Base-by-base conservation (phyloP, 2,113 vertebrate genomes). In the Donacobius atricapilla region DNA sequence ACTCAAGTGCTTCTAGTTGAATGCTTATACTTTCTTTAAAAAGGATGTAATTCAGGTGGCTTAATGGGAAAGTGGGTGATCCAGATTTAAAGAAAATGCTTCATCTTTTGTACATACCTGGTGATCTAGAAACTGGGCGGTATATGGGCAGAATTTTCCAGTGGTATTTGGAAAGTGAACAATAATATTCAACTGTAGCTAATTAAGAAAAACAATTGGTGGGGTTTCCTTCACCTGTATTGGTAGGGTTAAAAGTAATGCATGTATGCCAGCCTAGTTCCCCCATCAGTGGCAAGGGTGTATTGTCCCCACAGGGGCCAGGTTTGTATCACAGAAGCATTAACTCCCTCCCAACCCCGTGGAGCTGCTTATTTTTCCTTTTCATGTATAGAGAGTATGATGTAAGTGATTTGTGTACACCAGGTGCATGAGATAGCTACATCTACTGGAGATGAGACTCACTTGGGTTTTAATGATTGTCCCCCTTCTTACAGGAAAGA, bases 11-110 rank as follows among this genome's bases (percentile, higher is more conserved):
- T 54, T 84, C 69, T 73, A 50, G 50, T 16, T 93, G 47, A 87
- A 82, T 80, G 53, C 35, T 83, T 88, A 44, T 5, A 57, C 27
- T 80, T 93, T 83, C 73, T 88, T 89, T 89, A 64, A 86, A 83
- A 89, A 70, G 7, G 21, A 37, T 37, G 22, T 12, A 40, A 57
- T 88, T 93, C 42, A 66, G 30, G 30, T 61, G 24, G 33, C 20
- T 33, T 85, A 63, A 39, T 56, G 35, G 15, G 13, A 82, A 89
- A 90, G 5, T 27, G 17, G 12, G 28, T 8, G 1, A 86, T 33
- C 6, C 20, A 51, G 25, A 70, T 83, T 73, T 63, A 88, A 85
- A 70, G 19, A 37, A 1, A 2, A 9, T 19, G 3, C 51, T 72
- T 91, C 28, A 42, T 39, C 23, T 94, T 87, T 57, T 33, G 2